These are phyloP conservation scores for Metellina segmentata DNA, from an alignment of 2,888 invertebrate genomes.

Conservation along the genomic window DNA sequence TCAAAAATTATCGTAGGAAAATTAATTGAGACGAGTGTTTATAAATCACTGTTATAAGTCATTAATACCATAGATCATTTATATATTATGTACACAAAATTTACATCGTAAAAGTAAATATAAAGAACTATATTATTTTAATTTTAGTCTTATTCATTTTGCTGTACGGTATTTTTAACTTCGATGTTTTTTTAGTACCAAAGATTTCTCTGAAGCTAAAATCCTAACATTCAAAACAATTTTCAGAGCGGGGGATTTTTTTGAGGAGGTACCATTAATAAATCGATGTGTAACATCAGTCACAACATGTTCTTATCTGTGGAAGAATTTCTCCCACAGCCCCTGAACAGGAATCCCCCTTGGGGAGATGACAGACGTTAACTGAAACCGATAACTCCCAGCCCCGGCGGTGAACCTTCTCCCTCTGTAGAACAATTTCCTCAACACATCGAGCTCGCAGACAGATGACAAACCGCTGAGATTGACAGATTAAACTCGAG, in stretches of 20 bases:
- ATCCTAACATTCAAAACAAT: neutral
- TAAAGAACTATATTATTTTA: too few species aligned
- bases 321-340: conserved; percentile 1
- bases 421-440: neutral
- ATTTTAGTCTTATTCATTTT: neutral
- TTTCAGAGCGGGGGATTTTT: neutral
- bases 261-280: conserved; percentile 5
- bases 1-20: too few species aligned
- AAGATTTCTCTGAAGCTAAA: neutral
- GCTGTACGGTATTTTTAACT: neutral
- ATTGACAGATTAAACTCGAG: conserved; percentile 52
- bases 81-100: too few species aligned
- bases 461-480: conserved; percentile 22
- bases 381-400: conserved; percentile 33
- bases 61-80: too few species aligned
- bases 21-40: too few species aligned
- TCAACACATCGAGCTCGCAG: neutral
- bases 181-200: neutral
- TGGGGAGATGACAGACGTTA: conserved; percentile 5
- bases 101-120: too few species aligned
- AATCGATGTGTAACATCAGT: conserved; percentile 17
- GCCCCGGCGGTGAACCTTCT: neutral
- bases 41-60: too few species aligned
- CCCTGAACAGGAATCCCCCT: neutral
- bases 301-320: conserved; percentile 36